Evolutionary conservation across 2,888 invertebrate species (phyloP).

Genomic region (Eremobia ochroleuca): DNA sequence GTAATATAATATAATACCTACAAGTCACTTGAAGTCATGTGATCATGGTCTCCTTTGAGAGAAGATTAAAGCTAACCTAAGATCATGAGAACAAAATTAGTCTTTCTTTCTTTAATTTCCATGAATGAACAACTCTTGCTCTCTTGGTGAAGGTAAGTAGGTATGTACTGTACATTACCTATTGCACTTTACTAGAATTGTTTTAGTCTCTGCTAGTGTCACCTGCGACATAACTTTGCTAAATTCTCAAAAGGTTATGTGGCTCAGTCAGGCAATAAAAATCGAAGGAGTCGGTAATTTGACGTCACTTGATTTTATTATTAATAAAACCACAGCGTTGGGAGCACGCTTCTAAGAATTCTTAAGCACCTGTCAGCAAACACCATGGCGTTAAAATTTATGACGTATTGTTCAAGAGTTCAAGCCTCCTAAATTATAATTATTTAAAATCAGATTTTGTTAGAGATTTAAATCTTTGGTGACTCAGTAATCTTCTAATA

Average conservation of each 20-base stretch:
- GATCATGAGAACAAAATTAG: background rate
- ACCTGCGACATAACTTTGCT: background rate
- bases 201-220: background rate
- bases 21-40: background rate
- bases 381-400: constrained; percentile 28
- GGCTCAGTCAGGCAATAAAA: background rate
- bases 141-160: no score
- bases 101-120: background rate
- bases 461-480: background rate
- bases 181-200: background rate
- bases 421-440: constrained; percentile 11
- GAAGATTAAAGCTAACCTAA: background rate
- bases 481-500: background rate
- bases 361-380: constrained; percentile 21
- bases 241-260: background rate
- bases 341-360: constrained; percentile 33
- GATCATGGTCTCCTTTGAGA: background rate
- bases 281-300: constrained; percentile 9
- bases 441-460: constrained; percentile 21
- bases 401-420: constrained; percentile 35
- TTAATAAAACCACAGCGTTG: constrained; percentile 10
- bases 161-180: background rate
- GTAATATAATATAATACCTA: no score
- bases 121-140: background rate
- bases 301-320: constrained; percentile 18